These are phyloP conservation scores for Enoplosus armatus DNA, from an alignment of 2,797 vertebrate genomes.

Conservation along the genomic window DNA sequence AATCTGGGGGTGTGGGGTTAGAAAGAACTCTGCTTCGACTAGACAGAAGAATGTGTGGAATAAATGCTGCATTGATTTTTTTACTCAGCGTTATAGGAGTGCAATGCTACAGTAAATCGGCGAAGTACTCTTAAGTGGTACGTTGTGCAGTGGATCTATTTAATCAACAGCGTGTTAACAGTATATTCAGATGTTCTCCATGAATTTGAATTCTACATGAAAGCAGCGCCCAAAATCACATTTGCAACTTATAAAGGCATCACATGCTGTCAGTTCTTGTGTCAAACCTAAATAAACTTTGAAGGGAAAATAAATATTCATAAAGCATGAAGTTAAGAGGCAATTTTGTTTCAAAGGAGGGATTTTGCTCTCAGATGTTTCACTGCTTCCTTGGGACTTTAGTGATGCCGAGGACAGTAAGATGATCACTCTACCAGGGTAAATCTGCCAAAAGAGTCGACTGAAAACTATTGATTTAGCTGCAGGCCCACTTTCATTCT, in stretches of 20 bases:
- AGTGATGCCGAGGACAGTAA: not conserved
- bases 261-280: not conserved
- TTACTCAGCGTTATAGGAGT: not conserved
- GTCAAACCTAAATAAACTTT: not conserved
- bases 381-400: not conserved
- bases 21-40: not conserved
- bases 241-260: not conserved
- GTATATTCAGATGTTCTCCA: not conserved
- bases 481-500: conserved; percentile 8
- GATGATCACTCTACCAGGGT: conserved; percentile 7
- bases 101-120: not conserved
- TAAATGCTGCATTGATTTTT: too few species aligned
- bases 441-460: not conserved
- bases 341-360: conserved; percentile 1
- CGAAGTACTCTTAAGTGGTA: not conserved
- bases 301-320: conserved; percentile 3
- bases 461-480: conserved; percentile 36
- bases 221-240: not conserved
- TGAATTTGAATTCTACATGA: not conserved
- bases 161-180: not conserved
- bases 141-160: not conserved
- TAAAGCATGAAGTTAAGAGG: not conserved
- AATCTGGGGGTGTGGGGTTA: not conserved
- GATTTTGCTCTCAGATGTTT: conserved; percentile 2
- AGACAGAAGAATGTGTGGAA: not conserved